phyloP scores from a whole-genome alignment of 1,140 invertebrate species.

The Manduca sexta region DNA sequence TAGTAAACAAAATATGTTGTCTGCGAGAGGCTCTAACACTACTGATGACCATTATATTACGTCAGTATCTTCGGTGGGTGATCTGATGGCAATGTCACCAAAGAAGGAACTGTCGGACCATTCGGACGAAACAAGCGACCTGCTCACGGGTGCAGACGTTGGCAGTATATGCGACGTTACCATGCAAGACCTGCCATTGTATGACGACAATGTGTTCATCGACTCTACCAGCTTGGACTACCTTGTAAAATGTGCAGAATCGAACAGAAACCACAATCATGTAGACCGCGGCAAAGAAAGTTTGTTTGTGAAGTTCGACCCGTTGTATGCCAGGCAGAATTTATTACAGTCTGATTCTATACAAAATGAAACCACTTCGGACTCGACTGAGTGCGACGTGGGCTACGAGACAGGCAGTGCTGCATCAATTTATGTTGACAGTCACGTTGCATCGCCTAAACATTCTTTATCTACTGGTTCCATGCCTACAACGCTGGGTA shows the following conservation, averaged over 20 bases:
- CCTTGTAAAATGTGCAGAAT: slow-evolving; percentile 49
- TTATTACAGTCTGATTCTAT: slow-evolving; percentile 19
- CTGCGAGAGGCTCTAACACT: slow-evolving; percentile 25
- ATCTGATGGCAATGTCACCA: slow-evolving; percentile 55
- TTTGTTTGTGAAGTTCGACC: slow-evolving; percentile 77
- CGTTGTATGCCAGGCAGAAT: slow-evolving; percentile 65
- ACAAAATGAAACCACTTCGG: slow-evolving; percentile 23
- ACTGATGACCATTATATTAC: slow-evolving; percentile 50
- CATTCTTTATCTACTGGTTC: slow-evolving; percentile 37
- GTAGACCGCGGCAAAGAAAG: slow-evolving; percentile 72
- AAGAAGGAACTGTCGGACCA: slow-evolving; percentile 27
- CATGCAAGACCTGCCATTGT: slow-evolving; percentile 51
- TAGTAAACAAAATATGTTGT: slow-evolving; percentile 25
- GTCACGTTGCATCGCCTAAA: slow-evolving; percentile 29
- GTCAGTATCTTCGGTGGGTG: slow-evolving; percentile 45
- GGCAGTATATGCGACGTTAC: slow-evolving; percentile 59
- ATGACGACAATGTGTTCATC: slow-evolving; percentile 45
- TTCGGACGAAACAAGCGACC: slow-evolving; percentile 40
- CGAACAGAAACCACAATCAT: slow-evolving; percentile 39
- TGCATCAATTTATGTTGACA: slow-evolving; percentile 43
- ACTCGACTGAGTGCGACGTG: slow-evolving; percentile 43
- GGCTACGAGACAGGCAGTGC: slow-evolving; percentile 62
- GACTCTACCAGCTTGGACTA: slow-evolving; percentile 57
- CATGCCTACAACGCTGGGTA: slow-evolving; percentile 23
- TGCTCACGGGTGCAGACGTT: slow-evolving; percentile 50